Evolutionary conservation across 2,888 invertebrate species (phyloP), one percentile per base, ranked within the genome.

Genomic region (Eilema depressum): DNA sequence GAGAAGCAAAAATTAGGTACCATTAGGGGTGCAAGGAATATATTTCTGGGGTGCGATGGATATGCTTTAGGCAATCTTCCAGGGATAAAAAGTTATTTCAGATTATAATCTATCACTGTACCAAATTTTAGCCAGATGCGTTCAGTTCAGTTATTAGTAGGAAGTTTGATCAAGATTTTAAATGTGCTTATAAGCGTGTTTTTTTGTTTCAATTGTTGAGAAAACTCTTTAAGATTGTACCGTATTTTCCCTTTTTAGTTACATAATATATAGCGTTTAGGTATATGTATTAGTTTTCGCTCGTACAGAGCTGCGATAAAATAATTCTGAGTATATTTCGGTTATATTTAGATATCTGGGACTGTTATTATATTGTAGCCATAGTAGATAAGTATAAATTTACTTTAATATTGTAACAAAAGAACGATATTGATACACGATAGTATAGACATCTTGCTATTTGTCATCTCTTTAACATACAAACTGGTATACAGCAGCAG

Each of bases 281-380:
- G n/a, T n/a, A 20, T n/a, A n/a, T n/a, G n/a, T n/a, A n/a, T n/a
- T 12, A 11, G 37, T 11, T 37, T 11, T 5, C 30, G 62, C 71
- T 77, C 72, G 70, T 74, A 66, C 74, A 73, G 63, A 78, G 75
- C 66, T 80, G 75, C 75, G 76, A 73, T 79, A 66, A 75, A 80
- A 79, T 69, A 63, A 57, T 5, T 26, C 53, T 63, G 7, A 11
- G 57, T 59, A 28, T 30, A 47, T 14, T 17, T 23, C 2, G 20
- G 66, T 75, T 75, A 74, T 73, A 67, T 76, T 37, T 33, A 33
- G 30, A 20, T 53, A 53, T 53, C 53, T 53, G 53, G 53, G 20
- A 53, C n/a, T 53, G 10, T 53, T 41, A 41, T 41, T 53, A 53
- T 53, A 53, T 10, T 53, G 53, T 53, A n/a, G 8, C 1, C 20